phyloP scores from a whole-genome alignment of 2,797 vertebrate genomes.

The Ctenopoma kingsleyae region DNA sequence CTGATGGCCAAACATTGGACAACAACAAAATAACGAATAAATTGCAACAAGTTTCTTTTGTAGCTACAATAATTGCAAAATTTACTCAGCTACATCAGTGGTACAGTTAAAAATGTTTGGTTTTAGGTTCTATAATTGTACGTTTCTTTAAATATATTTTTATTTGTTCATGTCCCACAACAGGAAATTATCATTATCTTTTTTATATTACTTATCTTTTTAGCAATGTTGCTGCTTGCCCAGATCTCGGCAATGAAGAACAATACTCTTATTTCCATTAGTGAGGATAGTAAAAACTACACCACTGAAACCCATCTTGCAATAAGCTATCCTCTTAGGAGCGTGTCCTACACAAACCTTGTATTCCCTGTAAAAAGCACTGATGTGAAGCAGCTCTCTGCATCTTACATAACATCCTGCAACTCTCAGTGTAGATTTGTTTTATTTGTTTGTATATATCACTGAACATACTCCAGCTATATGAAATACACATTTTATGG shows the following conservation, averaged over 20 bases:
- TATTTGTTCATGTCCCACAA: too few species aligned
- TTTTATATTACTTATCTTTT: too few species aligned
- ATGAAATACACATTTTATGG: slow-evolving; percentile 29
- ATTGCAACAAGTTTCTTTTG: too few species aligned
- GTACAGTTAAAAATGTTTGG: too few species aligned
- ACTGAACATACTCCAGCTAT: not conserved
- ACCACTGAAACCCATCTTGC: not conserved
- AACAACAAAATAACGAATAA: too few species aligned
- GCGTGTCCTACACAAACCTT: not conserved
- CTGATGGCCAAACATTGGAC: too few species aligned
- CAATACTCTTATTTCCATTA: not conserved
- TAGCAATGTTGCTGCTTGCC: not conserved
- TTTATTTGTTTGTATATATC: not conserved
- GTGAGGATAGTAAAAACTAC: not conserved
- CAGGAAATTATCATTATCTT: not conserved
- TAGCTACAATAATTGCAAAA: too few species aligned
- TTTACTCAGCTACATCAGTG: too few species aligned
- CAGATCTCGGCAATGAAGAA: slow-evolving; percentile 1
- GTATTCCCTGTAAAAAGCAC: not conserved
- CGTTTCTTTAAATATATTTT: too few species aligned
- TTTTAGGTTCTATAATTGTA: too few species aligned
- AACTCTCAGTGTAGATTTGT: not conserved
- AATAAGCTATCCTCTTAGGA: not conserved
- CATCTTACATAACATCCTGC: not conserved
- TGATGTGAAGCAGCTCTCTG: slow-evolving; percentile 17